Percentiles rank a stretch among this genome's conserved stretches.
These are phyloP conservation scores for Thalassoma bifasciatum DNA, from an alignment of 2,113 vertebrate genomes.

Conservation along the genomic window DNA sequence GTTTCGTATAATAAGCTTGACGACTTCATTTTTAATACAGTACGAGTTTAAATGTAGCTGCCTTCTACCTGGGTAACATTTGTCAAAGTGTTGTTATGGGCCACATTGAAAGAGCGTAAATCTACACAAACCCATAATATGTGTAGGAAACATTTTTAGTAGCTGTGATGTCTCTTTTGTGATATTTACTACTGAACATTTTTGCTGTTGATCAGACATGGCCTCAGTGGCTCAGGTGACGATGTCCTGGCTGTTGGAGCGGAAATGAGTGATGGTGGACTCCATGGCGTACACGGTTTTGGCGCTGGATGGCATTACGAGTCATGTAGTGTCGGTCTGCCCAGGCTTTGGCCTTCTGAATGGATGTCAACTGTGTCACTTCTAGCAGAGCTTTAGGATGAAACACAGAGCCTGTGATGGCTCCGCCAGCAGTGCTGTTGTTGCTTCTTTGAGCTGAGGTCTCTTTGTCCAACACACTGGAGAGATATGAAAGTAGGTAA, in stretches of 20 bases:
- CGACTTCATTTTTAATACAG: constrained; percentile 27
- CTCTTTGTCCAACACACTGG: constrained; percentile 71
- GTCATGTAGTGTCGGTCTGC: constrained; percentile 80
- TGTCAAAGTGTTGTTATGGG: constrained; percentile 17
- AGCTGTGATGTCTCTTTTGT: background rate
- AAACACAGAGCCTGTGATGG: constrained; percentile 56
- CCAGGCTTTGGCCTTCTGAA: constrained; percentile 85
- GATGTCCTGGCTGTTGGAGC: constrained; percentile 92
- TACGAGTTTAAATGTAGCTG: constrained; percentile 44
- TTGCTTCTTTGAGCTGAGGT: constrained; percentile 58
- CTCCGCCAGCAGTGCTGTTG: constrained; percentile 3
- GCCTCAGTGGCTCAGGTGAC: constrained; percentile 88
- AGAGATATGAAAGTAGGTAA: constrained; percentile 13
- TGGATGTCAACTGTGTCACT: constrained; percentile 78
- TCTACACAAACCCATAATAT: constrained; percentile 3
- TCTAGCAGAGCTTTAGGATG: constrained; percentile 83
- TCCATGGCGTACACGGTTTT: constrained; percentile 87
- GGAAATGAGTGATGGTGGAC: constrained; percentile 77
- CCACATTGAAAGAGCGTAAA: constrained; percentile 24
- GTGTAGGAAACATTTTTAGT: background rate
- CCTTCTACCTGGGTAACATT: constrained; percentile 33
- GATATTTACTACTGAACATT: background rate
- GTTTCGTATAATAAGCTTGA: constrained; percentile 46
- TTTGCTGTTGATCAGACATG: background rate
- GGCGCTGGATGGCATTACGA: constrained; percentile 88